Percentiles rank a stretch among this genome's conserved stretches.
Evolutionary conservation across 2,113 vertebrate species (phyloP).

Genomic region (Embiotoca jacksoni): DNA sequence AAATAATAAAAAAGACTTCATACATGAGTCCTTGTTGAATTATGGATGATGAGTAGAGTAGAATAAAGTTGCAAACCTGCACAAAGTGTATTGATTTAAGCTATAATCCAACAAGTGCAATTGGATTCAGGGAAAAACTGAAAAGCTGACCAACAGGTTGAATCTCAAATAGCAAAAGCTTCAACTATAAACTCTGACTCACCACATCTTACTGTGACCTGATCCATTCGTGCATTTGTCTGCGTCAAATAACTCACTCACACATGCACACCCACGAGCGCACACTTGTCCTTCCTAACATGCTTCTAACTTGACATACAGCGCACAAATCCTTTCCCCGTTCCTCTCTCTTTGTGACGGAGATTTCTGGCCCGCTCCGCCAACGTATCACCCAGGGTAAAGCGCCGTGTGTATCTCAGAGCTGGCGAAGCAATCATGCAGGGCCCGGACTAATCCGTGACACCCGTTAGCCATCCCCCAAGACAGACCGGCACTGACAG

Average conservation of each 20-base stretch:
- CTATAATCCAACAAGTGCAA: not conserved
- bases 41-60: not conserved
- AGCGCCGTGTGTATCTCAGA: constrained; percentile 48
- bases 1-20: constrained; percentile 2
- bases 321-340: constrained; percentile 44
- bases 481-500: constrained; percentile 64
- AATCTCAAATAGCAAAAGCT: not conserved
- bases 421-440: constrained; percentile 74
- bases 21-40: not conserved
- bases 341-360: constrained; percentile 25
- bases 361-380: constrained; percentile 34
- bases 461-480: constrained; percentile 64
- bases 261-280: not conserved
- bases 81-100: not conserved
- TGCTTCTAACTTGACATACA: constrained; percentile 15
- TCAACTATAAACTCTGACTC: constrained; percentile 14
- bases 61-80: not conserved
- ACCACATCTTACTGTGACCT: not conserved
- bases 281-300: not conserved
- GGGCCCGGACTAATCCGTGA: constrained; percentile 65
- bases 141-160: not conserved
- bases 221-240: not conserved
- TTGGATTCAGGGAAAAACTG: not conserved
- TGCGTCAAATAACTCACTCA: constrained; percentile 18
- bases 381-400: constrained; percentile 51